Percentiles rank a stretch among this genome's conserved stretches.
Conservation (phyloP, 2,797 vertebrate genomes). For the Amblyraja radiata region DNA sequence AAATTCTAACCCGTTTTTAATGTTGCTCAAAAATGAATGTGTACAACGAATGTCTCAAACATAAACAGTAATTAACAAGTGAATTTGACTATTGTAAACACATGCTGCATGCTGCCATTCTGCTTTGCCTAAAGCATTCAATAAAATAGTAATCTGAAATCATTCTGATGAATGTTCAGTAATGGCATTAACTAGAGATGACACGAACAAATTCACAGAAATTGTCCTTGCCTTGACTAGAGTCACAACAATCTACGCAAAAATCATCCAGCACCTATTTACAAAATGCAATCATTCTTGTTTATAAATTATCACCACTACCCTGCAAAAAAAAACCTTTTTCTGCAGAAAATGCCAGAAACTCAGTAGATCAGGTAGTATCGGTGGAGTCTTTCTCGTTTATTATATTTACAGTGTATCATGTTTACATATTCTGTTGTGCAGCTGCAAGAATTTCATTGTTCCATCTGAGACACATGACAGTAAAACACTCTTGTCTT, state of each 20-base stretch:
- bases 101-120: not conserved
- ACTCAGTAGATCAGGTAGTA: too few species aligned
- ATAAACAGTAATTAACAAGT: not conserved
- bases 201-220: not conserved
- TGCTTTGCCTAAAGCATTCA: not conserved
- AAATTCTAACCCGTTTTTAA: not conserved
- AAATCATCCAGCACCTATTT: not conserved
- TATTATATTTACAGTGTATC: too few species aligned
- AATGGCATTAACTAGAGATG: not conserved
- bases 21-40: not conserved
- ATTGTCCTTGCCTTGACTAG: not conserved
- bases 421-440: too few species aligned
- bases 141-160: not conserved
- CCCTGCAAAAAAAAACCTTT: not conserved
- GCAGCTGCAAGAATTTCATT: too few species aligned
- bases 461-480: too few species aligned
- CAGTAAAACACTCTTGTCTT: too few species aligned
- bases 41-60: not conserved
- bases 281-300: not conserved
- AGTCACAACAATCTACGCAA: not conserved
- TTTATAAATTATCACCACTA: not conserved
- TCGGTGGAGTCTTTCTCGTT: too few species aligned
- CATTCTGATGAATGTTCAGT: not conserved
- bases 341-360: too few species aligned
- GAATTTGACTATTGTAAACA: not conserved